phyloP scores from a whole-genome alignment of 2,888 invertebrate genomes.

The Erebia palarica region DNA sequence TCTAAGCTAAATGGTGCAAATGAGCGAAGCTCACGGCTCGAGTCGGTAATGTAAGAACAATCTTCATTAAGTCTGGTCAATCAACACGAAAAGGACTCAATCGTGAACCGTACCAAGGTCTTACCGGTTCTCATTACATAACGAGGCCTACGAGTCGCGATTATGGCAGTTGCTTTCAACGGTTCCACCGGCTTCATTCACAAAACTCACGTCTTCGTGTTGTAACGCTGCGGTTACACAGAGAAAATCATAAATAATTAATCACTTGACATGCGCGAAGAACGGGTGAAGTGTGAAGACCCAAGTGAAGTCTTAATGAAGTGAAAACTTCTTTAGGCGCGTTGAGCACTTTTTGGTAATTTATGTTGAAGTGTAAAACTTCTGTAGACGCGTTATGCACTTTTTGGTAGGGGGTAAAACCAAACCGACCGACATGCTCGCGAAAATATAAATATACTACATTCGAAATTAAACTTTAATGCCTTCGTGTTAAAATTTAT shows the following conservation, averaged over 20 bases:
- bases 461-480: too few species aligned
- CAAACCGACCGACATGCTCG: too few species aligned
- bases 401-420: too few species aligned
- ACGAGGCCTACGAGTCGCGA: constrained; percentile 22
- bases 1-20: constrained; percentile 10
- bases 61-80: constrained; percentile 25
- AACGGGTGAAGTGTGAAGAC: neutral
- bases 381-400: too few species aligned
- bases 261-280: neutral
- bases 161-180: constrained; percentile 38
- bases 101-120: constrained; percentile 27
- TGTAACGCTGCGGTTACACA: neutral
- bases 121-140: constrained; percentile 31
- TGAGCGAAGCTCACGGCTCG: constrained; percentile 27
- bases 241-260: neutral
- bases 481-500: too few species aligned
- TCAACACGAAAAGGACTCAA: constrained; percentile 5
- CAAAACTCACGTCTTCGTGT: constrained; percentile 32
- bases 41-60: constrained; percentile 33
- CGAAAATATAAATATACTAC: too few species aligned
- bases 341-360: too few species aligned
- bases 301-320: too few species aligned
- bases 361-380: too few species aligned
- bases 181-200: constrained; percentile 40
- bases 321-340: too few species aligned